Evolutionary conservation across 2,797 vertebrate species (phyloP), one percentile per base, ranked within the genome.

Genomic region (Crenuchus spilurus): DNA sequence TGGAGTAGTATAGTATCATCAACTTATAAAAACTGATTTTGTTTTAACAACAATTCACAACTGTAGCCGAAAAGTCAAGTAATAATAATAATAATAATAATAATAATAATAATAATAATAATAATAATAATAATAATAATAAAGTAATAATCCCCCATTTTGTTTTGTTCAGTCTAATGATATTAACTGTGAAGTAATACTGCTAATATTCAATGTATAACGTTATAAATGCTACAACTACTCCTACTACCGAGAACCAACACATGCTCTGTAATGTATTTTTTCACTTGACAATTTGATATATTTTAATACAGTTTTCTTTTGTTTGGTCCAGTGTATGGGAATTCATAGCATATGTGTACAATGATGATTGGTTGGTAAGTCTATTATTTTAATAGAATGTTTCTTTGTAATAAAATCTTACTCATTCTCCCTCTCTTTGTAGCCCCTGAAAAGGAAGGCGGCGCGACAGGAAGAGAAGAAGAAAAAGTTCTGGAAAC

Each of bases 391-490:
- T 49, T 1, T 42, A 4, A 24, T 46, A 18, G 1, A 6, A 11
- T 41, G 39, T 65, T 14, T 39, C 18, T 37, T 52, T 30, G 48
- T 51, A 26, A 62, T 77, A 68, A 77, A 33, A 16, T 44, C 22
- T 2, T 52, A 61, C 39, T 54, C 10, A 54, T 79, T n/a, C 48
- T 73, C 31, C 78, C 37, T 79, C n/a, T 54, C 26, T 68, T 71
- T 75, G 37, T 72, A 94, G 92, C 66, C 93, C 92, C 62, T 94
- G 86, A 93, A 74, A 87, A 90, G 84, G 67, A 92, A 85, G 77
- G 7, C 71, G 2, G 68, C 85, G 49, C 83, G 88, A 84, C 87
- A 89, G 87, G 84, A 87, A 81, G 83, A 87, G 64, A 85, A 70
- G 71, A 82, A 86, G 66, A 91, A 85, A 20, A 58, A 83, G 90